phyloP scores from a whole-genome alignment of 2,888 invertebrate species.

The Apotomis capreana region DNA sequence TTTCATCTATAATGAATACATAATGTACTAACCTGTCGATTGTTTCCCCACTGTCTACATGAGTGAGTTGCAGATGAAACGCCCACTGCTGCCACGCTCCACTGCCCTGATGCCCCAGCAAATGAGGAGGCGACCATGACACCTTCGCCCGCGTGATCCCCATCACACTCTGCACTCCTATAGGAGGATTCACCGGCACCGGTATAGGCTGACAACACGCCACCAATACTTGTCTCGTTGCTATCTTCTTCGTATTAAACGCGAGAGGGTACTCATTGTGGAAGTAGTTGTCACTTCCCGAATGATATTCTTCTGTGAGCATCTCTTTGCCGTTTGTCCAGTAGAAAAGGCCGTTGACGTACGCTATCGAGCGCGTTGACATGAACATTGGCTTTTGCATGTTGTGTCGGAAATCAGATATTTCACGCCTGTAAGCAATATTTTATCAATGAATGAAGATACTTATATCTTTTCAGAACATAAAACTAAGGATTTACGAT shows the following conservation, averaged over 20 bases:
- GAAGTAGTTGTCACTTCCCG: constrained; percentile 87
- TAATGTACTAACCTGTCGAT: constrained; percentile 65
- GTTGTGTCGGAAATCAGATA: constrained; percentile 88
- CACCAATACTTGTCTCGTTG: constrained; percentile 72
- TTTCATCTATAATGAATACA: no score
- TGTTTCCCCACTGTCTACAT: constrained; percentile 67
- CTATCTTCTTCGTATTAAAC: constrained; percentile 68
- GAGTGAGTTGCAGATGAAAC: constrained; percentile 88
- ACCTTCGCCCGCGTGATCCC: constrained; percentile 89
- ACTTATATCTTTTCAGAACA: neutral
- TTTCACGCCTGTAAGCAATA: constrained; percentile 81
- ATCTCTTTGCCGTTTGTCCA: constrained; percentile 93
- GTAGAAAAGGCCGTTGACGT: constrained; percentile 90
- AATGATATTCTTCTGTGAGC: constrained; percentile 90
- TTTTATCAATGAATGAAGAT: neutral
- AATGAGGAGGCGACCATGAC: constrained; percentile 91
- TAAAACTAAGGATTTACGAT: no score
- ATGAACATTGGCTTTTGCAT: constrained; percentile 89
- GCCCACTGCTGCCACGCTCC: constrained; percentile 89
- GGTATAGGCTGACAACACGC: constrained; percentile 91
- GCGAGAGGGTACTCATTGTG: constrained; percentile 88
- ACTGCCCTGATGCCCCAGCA: constrained; percentile 88
- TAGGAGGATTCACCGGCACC: constrained; percentile 90
- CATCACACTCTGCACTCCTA: constrained; percentile 91
- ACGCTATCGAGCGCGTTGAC: constrained; percentile 89